Conservation (phyloP, 2,113 vertebrate species). For the Morone chrysops region DNA sequence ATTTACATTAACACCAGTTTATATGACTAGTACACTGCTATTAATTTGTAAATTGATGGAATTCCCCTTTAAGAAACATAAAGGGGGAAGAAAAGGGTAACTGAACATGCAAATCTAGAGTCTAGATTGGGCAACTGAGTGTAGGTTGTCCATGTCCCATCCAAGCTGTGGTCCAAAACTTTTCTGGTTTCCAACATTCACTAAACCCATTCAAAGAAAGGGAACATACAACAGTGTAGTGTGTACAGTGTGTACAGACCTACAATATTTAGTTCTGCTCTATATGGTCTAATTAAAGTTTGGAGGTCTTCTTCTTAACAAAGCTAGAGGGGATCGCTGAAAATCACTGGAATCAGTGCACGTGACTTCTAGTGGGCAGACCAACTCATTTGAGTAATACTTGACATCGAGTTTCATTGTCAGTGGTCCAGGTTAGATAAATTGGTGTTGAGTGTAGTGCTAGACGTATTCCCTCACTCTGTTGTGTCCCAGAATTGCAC, state of each 20-base stretch:
- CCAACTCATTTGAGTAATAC: not conserved
- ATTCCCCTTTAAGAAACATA: no score
- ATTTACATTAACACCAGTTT: no score
- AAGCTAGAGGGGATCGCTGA: not conserved
- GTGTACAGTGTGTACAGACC: not conserved
- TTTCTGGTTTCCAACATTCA: not conserved
- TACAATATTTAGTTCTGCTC: no score
- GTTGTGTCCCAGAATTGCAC: no score
- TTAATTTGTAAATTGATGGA: no score
- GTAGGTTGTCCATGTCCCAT: not conserved
- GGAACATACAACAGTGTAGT: not conserved
- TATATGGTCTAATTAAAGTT: not conserved
- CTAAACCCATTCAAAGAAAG: not conserved
- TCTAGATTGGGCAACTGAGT: no score
- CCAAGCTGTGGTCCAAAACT: not conserved
- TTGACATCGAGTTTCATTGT: not conserved
- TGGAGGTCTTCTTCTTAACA: not conserved
- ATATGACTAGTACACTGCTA: no score
- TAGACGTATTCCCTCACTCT: no score
- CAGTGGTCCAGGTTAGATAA: not conserved
- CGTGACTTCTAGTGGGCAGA: not conserved
- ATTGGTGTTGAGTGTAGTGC: not conserved
- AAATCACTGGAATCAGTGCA: not conserved
- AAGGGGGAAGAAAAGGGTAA: no score
- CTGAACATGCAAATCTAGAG: no score